A percentile compares a stretch with the other conserved stretches of the same genome.
Evolutionary conservation across 2,888 invertebrate species (phyloP).

Genomic region (Pelosia muscerda): DNA sequence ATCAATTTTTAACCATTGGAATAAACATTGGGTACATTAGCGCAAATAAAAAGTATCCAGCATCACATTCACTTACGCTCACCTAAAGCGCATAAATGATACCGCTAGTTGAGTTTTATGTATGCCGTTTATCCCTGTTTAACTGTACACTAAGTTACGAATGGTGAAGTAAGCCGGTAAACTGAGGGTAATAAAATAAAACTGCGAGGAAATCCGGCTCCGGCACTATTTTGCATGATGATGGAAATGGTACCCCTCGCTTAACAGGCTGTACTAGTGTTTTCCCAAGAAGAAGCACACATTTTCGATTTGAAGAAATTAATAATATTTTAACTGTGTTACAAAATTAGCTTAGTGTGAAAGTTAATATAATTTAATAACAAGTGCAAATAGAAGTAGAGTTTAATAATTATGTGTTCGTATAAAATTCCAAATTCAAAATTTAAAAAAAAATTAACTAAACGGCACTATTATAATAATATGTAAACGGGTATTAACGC

Average conservation of each 20-base stretch:
- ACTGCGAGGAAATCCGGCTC: background rate
- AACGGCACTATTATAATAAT: too few relatives aligned
- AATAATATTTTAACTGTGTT: too few relatives aligned
- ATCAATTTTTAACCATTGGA: background rate
- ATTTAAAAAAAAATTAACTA: too few relatives aligned
- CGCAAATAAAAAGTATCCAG: background rate
- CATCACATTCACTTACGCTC: constrained; percentile 1
- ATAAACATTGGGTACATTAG: background rate
- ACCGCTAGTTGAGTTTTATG: background rate
- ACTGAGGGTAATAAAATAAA: constrained; percentile 2
- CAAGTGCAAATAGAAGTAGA: too few relatives aligned
- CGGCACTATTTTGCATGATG: background rate
- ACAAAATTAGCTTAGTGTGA: too few relatives aligned
- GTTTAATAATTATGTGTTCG: too few relatives aligned
- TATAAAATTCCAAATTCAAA: too few relatives aligned
- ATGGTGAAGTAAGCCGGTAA: background rate
- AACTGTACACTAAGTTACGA: background rate
- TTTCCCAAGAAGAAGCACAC: background rate
- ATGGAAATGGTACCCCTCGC: background rate
- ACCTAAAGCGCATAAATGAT: constrained; percentile 17
- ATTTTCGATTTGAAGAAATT: too few relatives aligned
- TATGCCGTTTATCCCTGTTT: background rate
- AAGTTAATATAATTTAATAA: too few relatives aligned
- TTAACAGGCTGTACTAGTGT: background rate
- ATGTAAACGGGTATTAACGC: too few relatives aligned